Evolutionary conservation across 2,797 vertebrate species (phyloP).

Genomic region (Spinus olivaceus): DNA sequence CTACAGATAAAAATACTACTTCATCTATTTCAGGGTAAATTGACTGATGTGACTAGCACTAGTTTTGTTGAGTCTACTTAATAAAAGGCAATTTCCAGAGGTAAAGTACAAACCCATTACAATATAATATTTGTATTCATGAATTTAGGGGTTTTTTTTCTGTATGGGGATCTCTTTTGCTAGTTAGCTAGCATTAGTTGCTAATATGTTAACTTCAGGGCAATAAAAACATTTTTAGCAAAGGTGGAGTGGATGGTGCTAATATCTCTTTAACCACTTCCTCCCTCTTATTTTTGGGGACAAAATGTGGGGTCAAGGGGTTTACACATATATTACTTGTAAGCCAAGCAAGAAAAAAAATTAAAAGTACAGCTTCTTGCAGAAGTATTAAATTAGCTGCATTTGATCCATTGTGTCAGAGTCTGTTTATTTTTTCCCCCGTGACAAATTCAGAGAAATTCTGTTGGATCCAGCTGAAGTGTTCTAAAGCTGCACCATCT

Average conservation of each 20-base stretch:
- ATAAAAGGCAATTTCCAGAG: neutral
- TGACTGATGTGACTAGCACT: neutral
- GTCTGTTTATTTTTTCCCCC: neutral
- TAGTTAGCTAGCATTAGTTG: neutral
- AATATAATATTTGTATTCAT: neutral
- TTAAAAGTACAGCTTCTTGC: neutral
- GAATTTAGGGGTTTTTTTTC: neutral
- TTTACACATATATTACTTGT: neutral
- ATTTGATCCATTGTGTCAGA: neutral
- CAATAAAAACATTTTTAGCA: neutral
- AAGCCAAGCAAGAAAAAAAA: neutral
- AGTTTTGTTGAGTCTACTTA: neutral
- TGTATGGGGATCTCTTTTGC: neutral
- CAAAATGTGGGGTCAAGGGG: neutral
- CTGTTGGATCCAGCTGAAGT: neutral
- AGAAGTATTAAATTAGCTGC: neutral
- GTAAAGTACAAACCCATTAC: neutral
- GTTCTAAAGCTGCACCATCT: neutral
- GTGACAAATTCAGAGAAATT: neutral
- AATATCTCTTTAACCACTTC: slow-evolving; percentile 31
- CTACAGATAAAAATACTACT: neutral
- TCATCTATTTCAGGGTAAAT: neutral
- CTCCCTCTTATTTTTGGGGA: slow-evolving; percentile 6
- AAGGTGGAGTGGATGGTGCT: neutral
- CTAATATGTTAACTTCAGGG: neutral